These are phyloP conservation scores for Microcebus tavaratra DNA, from an alignment of 2,113 vertebrate species.

Conservation along the genomic window DNA sequence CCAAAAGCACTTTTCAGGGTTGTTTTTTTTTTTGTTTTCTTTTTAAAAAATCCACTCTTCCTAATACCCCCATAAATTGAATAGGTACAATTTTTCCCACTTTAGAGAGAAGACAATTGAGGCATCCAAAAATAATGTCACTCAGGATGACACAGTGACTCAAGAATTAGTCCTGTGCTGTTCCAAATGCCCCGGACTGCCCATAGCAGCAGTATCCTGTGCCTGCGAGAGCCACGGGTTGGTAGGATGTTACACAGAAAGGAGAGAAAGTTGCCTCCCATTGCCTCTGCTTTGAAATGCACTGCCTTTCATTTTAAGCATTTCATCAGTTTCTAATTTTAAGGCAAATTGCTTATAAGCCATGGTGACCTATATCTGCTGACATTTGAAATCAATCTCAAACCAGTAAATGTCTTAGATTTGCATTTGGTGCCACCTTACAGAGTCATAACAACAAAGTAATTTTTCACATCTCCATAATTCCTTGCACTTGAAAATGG, in stretches of 20 bases:
- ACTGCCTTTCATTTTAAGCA: not conserved
- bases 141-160: not conserved
- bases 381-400: slow-evolving; percentile 46
- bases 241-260: slow-evolving; percentile 61
- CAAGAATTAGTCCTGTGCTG: not conserved
- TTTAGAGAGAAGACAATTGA: not conserved
- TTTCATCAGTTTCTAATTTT: slow-evolving; percentile 61
- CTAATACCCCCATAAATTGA: not conserved
- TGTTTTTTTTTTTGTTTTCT: not conserved
- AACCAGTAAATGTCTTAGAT: not conserved
- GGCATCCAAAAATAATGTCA: not conserved
- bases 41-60: not conserved
- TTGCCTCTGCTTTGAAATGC: slow-evolving; percentile 59
- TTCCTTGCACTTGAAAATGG: not conserved
- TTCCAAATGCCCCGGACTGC: not conserved
- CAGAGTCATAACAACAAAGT: not conserved
- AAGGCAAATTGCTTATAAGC: slow-evolving; percentile 50
- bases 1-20: not conserved
- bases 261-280: slow-evolving; percentile 22
- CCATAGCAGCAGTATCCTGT: slow-evolving; percentile 24
- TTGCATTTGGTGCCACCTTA: not conserved
- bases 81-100: not conserved
- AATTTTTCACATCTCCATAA: not conserved
- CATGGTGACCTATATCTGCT: not conserved
- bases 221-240: not conserved